phyloP scores from a whole-genome alignment of 2,888 invertebrate species.

The Oscheius sp. region DNA sequence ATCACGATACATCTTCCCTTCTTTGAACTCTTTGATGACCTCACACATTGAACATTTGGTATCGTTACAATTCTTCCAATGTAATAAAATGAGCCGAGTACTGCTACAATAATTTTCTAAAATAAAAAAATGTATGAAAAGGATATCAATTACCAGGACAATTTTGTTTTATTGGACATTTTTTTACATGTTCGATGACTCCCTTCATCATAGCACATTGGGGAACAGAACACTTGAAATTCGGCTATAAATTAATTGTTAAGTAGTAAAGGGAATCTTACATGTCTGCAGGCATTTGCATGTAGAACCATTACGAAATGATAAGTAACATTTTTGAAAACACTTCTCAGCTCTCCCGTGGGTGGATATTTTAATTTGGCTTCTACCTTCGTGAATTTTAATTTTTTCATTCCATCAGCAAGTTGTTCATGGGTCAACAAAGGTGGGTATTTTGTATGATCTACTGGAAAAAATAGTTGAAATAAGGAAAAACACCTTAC shows the following conservation, averaged over 20 bases:
- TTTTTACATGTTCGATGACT: not conserved
- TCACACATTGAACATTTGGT: not conserved
- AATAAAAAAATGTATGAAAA: not conserved
- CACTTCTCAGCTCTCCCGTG: not conserved
- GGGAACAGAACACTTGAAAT: not conserved
- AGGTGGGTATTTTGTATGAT: not conserved
- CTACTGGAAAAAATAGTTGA: not conserved
- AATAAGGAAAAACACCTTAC: not conserved
- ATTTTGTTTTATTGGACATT: not conserved
- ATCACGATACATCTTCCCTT: not conserved
- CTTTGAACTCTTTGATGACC: not conserved
- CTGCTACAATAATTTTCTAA: not conserved
- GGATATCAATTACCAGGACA: not conserved
- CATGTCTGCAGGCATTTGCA: not conserved
- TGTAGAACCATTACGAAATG: not conserved
- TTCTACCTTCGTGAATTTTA: not conserved
- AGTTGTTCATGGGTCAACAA: not conserved
- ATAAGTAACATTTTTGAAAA: not conserved
- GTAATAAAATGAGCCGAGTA: not conserved
- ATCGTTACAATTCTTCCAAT: not conserved
- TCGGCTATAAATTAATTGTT: not conserved
- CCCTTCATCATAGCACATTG: not conserved
- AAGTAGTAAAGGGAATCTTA: not conserved
- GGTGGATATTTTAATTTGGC: not conserved
- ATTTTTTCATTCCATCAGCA: not conserved